phyloP scores from a whole-genome alignment of 2,797 vertebrate species.

The Labeo calbasu region DNA sequence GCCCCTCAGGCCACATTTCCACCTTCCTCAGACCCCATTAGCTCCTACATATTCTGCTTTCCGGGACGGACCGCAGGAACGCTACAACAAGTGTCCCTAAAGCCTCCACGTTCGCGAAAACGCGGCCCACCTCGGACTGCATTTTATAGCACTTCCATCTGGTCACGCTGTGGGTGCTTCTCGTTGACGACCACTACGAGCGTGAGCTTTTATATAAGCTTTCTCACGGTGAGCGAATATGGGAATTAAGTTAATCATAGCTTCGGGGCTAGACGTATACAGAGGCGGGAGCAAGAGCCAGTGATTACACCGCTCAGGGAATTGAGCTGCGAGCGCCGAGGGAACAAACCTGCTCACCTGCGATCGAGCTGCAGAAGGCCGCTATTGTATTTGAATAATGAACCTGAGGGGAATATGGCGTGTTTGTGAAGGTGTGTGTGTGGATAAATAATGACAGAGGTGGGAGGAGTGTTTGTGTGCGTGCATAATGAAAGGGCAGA shows the following conservation, averaged over 20 bases:
- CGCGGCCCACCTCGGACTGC: not conserved
- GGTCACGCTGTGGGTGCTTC: constrained; percentile 50
- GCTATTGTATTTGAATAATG: constrained; percentile 56
- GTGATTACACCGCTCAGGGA: constrained; percentile 57
- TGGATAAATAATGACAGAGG: constrained; percentile 57
- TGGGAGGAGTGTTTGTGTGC: constrained; percentile 45
- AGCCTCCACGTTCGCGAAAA: not conserved
- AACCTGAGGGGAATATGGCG: constrained; percentile 32
- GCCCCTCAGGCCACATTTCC: constrained; percentile 61
- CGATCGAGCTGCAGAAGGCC: constrained; percentile 36
- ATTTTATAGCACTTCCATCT: constrained; percentile 47
- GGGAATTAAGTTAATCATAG: constrained; percentile 62
- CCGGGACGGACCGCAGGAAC: constrained; percentile 26
- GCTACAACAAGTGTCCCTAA: constrained; percentile 50
- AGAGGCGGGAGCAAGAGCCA: constrained; percentile 44
- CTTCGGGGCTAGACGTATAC: constrained; percentile 55
- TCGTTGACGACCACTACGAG: constrained; percentile 31
- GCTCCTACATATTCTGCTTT: constrained; percentile 55
- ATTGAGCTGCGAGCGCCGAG: constrained; percentile 34
- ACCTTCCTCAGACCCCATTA: constrained; percentile 64
- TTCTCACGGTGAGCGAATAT: constrained; percentile 63
- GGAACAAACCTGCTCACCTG: constrained; percentile 40
- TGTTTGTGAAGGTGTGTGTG: constrained; percentile 50
- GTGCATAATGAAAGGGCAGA: constrained; percentile 58
- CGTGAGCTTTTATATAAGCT: constrained; percentile 59